Base-by-base conservation (phyloP, 2,888 invertebrate species). In the Stenodema calcarata region DNA sequence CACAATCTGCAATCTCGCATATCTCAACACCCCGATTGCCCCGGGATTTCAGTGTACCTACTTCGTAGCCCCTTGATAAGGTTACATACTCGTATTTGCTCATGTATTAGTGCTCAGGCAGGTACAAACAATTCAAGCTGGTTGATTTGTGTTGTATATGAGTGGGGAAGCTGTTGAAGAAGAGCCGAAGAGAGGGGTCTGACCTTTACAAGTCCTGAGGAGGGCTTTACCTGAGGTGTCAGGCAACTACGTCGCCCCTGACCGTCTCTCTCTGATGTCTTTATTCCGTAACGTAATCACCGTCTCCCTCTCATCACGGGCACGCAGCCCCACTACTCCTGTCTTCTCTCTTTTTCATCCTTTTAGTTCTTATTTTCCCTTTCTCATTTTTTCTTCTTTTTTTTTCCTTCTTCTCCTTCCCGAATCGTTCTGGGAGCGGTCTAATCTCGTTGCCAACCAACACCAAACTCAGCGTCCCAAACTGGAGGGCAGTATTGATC, bases 211-310 rank as follows among this genome's bases (percentile, higher is more conserved):
- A 73, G 41, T 62, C 62, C 23, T 6, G 41, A n/a, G 73, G 73
- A 73, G 73, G 73, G 73, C 73, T 73, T 73, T 73, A 73, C 73
- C 73, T 16, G 73, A 80, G 80, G 80, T 80, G 80, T 80, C 80
- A 80, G 80, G 54, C 80, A 80, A 47, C 50, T 47, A 80, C 73
- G 73, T 73, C 18, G 73, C 80, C 80, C 80, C 30, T 23, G 54
- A 50, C 80, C 80, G 84, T 44, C 42, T 75, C 84, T 73, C 70
- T 73, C 27, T 87, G 87, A 87, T 87, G 87, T 87, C 87, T 87
- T 87, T 87, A 87, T 87, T 87, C 83, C 75, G 75, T 83, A 54
- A 76, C 69, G 54, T 87, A 87, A 87, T 87, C 82, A 87, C 87
- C 82, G 35, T 50, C 70, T 84, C 73, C 50, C 80, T 80, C 80